Percentiles rank a stretch among this genome's conserved stretches.
phyloP scores from a whole-genome alignment of 2,888 invertebrate genomes.

The Metopia argyrocephala region DNA sequence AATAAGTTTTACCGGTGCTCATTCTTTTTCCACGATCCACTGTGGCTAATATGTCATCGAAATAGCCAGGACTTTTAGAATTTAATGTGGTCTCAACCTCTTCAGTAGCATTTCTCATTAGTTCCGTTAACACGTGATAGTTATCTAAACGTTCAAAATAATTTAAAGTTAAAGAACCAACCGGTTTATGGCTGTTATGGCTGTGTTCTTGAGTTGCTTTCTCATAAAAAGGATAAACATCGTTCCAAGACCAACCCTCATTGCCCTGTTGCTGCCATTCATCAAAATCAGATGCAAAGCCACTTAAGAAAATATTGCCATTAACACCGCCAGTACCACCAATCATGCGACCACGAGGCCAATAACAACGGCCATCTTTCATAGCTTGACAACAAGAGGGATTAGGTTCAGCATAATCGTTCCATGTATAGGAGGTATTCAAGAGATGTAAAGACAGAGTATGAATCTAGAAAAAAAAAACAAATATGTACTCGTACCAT shows the following conservation, averaged over 20 bases:
- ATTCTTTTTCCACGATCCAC: constrained; percentile 80
- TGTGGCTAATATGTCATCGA: constrained; percentile 80
- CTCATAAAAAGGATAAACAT: constrained; percentile 79
- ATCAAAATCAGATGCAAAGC: constrained; percentile 80
- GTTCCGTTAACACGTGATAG: constrained; percentile 78
- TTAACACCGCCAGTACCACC: constrained; percentile 83
- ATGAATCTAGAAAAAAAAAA: constrained; percentile 69
- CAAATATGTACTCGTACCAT: too few relatives aligned
- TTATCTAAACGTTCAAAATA: constrained; percentile 61
- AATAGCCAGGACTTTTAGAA: constrained; percentile 79
- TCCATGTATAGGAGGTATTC: constrained; percentile 70
- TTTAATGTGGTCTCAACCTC: constrained; percentile 84
- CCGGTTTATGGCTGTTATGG: constrained; percentile 75
- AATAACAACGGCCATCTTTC: constrained; percentile 73
- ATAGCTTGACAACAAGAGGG: constrained; percentile 70
- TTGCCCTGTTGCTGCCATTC: constrained; percentile 81
- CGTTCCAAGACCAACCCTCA: constrained; percentile 81
- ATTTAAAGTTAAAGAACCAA: constrained; percentile 79
- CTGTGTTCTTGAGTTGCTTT: constrained; percentile 79
- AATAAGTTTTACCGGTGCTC: constrained; percentile 81
- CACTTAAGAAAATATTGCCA: constrained; percentile 82
- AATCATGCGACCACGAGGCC: constrained; percentile 84
- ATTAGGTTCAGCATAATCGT: constrained; percentile 70
- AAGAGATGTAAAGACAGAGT: constrained; percentile 67
- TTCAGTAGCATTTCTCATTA: constrained; percentile 80